phyloP scores from a whole-genome alignment of 1,140 invertebrate species.

The Ditylenchus dipsaci region DNA sequence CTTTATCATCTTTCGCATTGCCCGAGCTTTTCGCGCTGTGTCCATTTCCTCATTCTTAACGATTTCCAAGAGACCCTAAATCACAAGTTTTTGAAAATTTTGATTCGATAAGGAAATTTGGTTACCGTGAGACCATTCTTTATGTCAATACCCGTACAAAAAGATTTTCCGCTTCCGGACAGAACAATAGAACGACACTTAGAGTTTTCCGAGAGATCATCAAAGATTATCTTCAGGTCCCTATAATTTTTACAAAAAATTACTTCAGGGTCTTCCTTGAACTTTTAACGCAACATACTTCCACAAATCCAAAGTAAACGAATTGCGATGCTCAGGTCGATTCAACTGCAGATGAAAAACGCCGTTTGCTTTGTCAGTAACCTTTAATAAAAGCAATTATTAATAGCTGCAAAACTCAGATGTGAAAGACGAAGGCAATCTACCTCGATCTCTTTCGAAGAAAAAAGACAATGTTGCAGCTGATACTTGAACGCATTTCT shows the following conservation, averaged over 20 bases:
- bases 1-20: constrained; percentile 58
- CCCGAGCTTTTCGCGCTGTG: constrained; percentile 70
- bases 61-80: constrained; percentile 33
- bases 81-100: constrained; percentile 3
- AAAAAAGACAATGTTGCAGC: no score
- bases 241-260: constrained; percentile 56
- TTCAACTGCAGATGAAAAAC: constrained; percentile 39
- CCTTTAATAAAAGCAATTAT: background rate
- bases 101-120: constrained; percentile 3
- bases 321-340: constrained; percentile 33
- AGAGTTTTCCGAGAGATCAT: constrained; percentile 68
- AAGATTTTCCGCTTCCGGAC: constrained; percentile 74
- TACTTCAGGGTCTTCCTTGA: background rate
- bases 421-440: no score
- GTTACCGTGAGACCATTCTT: constrained; percentile 39
- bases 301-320: constrained; percentile 39
- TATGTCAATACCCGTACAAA: constrained; percentile 69
- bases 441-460: no score
- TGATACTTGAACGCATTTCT: no score
- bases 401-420: no score
- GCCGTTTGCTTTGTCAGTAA: constrained; percentile 1
- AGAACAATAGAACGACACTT: constrained; percentile 80
- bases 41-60: constrained; percentile 65
- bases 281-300: constrained; percentile 27
- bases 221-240: constrained; percentile 78